These are phyloP conservation scores for Camelus dromedarius DNA, from an alignment of 2,113 vertebrate species.

Conservation along the genomic window DNA sequence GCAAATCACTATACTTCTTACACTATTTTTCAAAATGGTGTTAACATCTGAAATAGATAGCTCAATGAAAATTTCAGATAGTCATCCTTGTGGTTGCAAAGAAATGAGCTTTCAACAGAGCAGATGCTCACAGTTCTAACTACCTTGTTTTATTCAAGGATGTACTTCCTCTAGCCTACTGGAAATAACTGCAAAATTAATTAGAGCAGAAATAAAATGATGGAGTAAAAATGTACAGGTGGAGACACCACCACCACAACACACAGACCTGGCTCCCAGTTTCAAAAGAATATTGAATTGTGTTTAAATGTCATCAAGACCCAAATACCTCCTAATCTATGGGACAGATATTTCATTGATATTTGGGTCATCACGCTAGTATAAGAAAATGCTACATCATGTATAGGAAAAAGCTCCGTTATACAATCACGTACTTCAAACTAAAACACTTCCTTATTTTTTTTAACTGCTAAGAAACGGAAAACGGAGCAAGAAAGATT, in stretches of 20 bases:
- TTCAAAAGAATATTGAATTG: neutral
- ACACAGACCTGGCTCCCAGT: neutral
- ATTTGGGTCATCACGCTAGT: neutral
- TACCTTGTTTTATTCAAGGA: constrained; percentile 45
- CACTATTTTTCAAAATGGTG: constrained; percentile 14
- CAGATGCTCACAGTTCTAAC: constrained; percentile 41
- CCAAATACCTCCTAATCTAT: neutral
- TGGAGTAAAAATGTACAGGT: constrained; percentile 9
- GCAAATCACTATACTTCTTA: neutral
- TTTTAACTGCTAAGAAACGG: constrained; percentile 55
- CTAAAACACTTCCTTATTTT: constrained; percentile 42
- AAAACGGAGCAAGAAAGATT: neutral
- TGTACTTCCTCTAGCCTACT: neutral
- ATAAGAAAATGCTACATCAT: neutral
- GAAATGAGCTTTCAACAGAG: constrained; percentile 49
- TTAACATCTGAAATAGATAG: neutral
- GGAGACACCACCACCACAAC: neutral
- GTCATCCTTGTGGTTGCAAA: constrained; percentile 23
- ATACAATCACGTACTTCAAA: constrained; percentile 36
- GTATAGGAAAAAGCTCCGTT: neutral
- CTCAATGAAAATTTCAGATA: constrained; percentile 19
- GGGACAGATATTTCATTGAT: neutral
- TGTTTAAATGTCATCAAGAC: constrained; percentile 10
- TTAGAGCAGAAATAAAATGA: constrained; percentile 73
- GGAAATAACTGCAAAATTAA: constrained; percentile 57